A percentile compares a stretch with the other conserved stretches of the same genome.
Evolutionary conservation across 30 jellyfish, hydroid and myxozoan genomes (phyloP).

Genomic region (Aurelia sp.): DNA sequence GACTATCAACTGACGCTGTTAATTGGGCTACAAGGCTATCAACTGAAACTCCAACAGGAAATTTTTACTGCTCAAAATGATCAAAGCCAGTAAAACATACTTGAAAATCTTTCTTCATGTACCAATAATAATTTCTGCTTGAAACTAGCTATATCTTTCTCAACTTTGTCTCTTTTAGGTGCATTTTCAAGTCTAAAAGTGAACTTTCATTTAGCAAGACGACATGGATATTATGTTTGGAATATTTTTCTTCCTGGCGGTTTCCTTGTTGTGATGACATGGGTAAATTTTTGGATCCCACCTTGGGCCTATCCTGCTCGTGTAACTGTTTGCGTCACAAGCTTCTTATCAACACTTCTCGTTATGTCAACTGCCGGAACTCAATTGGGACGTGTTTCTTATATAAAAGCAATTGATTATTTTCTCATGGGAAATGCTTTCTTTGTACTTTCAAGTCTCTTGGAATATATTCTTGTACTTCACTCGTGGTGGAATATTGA

Average conservation of each 20-base stretch:
- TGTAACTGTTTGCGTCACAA: conserved; percentile 49
- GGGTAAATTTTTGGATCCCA: conserved; percentile 63
- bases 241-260: conserved; percentile 51
- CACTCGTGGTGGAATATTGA: conserved; percentile 36
- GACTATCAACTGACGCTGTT: no score
- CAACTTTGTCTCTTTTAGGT: conserved; percentile 10
- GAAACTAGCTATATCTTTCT: no score
- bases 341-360: conserved; percentile 49
- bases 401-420: conserved; percentile 52
- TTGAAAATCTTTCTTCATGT: no score
- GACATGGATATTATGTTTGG: conserved; percentile 45
- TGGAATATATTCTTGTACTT: conserved; percentile 41
- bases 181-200: conserved; percentile 55
- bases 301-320: conserved; percentile 67
- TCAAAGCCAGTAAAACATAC: no score
- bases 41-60: no score
- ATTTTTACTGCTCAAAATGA: no score
- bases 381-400: conserved; percentile 31
- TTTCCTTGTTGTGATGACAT: conserved; percentile 56
- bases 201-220: conserved; percentile 29
- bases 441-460: conserved; percentile 16
- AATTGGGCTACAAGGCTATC: no score
- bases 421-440: conserved; percentile 45
- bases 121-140: no score
- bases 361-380: conserved; percentile 57